phyloP scores from a whole-genome alignment of 2,797 vertebrate genomes.

The Meda fulgida region DNA sequence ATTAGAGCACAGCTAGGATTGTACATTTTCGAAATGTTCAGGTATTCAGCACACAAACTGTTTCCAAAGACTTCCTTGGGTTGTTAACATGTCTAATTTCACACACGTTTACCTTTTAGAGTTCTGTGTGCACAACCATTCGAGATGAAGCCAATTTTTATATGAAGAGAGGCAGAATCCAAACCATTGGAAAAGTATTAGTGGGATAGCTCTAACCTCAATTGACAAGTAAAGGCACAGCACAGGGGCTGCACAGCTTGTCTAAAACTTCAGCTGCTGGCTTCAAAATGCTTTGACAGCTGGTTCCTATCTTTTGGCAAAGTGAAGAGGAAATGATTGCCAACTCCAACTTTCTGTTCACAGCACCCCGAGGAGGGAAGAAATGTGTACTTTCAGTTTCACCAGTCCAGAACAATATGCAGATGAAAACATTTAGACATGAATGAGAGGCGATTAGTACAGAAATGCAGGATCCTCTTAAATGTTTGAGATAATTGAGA shows the following conservation, averaged over 20 bases:
- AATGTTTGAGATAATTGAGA: not conserved
- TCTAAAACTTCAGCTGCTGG: conserved; percentile 29
- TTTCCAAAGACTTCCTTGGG: not conserved
- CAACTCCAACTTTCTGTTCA: conserved; percentile 25
- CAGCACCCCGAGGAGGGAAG: not conserved
- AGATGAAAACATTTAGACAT: conserved; percentile 8
- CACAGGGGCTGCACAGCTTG: conserved; percentile 41
- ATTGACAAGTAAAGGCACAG: conserved; percentile 19
- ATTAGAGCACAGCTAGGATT: conserved; percentile 36
- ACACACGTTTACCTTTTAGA: not conserved
- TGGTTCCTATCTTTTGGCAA: conserved; percentile 41
- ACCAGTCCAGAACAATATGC: conserved; percentile 7
- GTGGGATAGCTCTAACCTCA: not conserved
- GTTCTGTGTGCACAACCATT: not conserved
- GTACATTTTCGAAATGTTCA: conserved; percentile 11
- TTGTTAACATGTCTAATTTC: conserved; percentile 9
- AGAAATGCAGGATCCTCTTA: not conserved
- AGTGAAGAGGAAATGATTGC: conserved; percentile 25
- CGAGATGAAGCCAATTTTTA: not conserved
- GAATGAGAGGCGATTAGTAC: not conserved
- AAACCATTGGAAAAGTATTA: not conserved
- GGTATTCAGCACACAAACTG: not conserved
- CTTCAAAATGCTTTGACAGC: conserved; percentile 45
- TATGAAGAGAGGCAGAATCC: not conserved
- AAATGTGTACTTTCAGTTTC: conserved; percentile 4